These are phyloP conservation scores for Eupithecia vulgata DNA, from an alignment of 2,888 invertebrate species.

Conservation along the genomic window DNA sequence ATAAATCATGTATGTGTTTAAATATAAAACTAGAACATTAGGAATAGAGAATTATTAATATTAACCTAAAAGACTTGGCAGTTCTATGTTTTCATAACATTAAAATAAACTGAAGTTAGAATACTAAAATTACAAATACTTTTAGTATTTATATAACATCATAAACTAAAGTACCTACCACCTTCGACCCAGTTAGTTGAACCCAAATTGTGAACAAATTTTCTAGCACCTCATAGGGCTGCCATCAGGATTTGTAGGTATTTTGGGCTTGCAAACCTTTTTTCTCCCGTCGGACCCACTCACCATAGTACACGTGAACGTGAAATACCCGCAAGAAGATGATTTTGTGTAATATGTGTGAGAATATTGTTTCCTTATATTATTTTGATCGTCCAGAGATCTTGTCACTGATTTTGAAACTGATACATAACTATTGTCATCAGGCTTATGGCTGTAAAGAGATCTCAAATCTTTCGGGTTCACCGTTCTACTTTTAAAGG, in stretches of 20 bases:
- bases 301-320: slow-evolving; percentile 92
- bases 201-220: not conserved
- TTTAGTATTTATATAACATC: slow-evolving; percentile 15
- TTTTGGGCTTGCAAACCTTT: slow-evolving; percentile 92
- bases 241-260: slow-evolving; percentile 90
- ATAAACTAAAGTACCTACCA: not conserved
- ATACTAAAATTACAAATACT: slow-evolving; percentile 34
- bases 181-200: not conserved
- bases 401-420: slow-evolving; percentile 92
- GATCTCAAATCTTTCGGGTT: slow-evolving; percentile 71
- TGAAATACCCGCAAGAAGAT: slow-evolving; percentile 94
- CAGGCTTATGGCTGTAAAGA: slow-evolving; percentile 63
- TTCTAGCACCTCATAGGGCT: slow-evolving; percentile 85
- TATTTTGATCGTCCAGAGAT: slow-evolving; percentile 85
- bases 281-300: slow-evolving; percentile 90
- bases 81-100: not conserved
- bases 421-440: slow-evolving; percentile 89
- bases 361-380: slow-evolving; percentile 88
- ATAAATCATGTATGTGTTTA: too few relatives aligned
- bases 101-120: slow-evolving; percentile 13
- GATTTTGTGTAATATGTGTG: slow-evolving; percentile 94
- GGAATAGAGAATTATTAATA: too few relatives aligned
- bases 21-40: too few relatives aligned
- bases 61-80: not conserved
- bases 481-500: slow-evolving; percentile 58